phyloP scores from a whole-genome alignment of 2,797 vertebrate genomes.

The Cyclura pinguis region DNA sequence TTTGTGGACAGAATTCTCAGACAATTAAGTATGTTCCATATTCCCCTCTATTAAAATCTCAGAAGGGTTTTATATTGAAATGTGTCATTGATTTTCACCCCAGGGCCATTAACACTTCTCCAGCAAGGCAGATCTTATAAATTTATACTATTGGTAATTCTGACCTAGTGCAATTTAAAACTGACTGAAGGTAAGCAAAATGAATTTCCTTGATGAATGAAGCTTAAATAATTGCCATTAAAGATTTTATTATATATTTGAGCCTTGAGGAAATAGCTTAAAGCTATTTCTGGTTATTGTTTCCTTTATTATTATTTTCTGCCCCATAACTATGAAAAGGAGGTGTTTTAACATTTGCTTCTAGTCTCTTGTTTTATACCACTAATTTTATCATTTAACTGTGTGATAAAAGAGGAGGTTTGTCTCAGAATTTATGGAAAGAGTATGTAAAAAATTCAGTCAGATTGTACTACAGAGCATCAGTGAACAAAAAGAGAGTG shows the following conservation, averaged over 20 bases:
- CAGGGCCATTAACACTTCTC: conserved; percentile 45
- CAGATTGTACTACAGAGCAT: background rate
- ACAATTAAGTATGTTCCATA: conserved; percentile 68
- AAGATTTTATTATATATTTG: conserved; percentile 53
- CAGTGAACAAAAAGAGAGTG: background rate
- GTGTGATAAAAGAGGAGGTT: background rate
- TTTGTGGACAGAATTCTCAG: conserved; percentile 73
- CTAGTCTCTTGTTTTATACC: background rate
- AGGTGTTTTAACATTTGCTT: background rate
- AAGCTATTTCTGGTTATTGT: conserved; percentile 55
- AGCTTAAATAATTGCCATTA: conserved; percentile 67
- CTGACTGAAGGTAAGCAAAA: conserved; percentile 47
- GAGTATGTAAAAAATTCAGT: background rate
- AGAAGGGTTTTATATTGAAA: conserved; percentile 74
- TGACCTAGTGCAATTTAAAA: conserved; percentile 62
- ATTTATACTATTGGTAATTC: conserved; percentile 55
- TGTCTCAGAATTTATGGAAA: background rate
- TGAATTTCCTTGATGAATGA: conserved; percentile 67
- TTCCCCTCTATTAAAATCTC: conserved; percentile 72
- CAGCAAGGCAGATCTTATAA: conserved; percentile 57
- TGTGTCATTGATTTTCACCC: conserved; percentile 34
- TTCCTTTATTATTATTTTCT: conserved; percentile 49
- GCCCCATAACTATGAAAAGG: conserved; percentile 23
- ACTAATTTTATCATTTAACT: conserved; percentile 7
- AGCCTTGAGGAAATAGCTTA: conserved; percentile 46